A percentile compares a stretch with the other conserved stretches of the same genome.
Conservation (phyloP, 2,797 vertebrate species). For the Sphaeramia orbicularis region DNA sequence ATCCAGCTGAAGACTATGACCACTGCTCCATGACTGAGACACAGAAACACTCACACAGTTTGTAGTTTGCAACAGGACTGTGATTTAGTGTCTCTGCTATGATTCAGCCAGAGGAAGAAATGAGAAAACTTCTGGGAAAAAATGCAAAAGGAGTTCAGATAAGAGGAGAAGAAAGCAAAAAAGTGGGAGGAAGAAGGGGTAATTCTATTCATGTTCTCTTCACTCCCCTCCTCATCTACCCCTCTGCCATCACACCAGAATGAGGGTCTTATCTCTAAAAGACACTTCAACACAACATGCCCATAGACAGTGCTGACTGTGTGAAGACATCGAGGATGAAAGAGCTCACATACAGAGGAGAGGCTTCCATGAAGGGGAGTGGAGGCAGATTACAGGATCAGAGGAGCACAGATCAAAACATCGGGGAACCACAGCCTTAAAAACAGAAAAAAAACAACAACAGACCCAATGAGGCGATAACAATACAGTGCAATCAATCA, state of each 20-base stretch:
- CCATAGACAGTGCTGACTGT: slow-evolving; percentile 31
- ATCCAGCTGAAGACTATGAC: slow-evolving; percentile 18
- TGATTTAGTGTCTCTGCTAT: slow-evolving; percentile 27
- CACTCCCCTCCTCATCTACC: slow-evolving; percentile 49
- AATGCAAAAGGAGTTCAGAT: slow-evolving; percentile 44
- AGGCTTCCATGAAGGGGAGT: slow-evolving; percentile 53
- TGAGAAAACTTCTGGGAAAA: slow-evolving; percentile 24
- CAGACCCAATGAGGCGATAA: slow-evolving; percentile 40
- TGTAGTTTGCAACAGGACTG: slow-evolving; percentile 3
- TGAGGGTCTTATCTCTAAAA: slow-evolving; percentile 76
- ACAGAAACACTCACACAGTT: slow-evolving; percentile 44
- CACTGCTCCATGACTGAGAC: slow-evolving; percentile 5
- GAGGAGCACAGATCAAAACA: slow-evolving; percentile 58
- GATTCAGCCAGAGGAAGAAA: slow-evolving; percentile 28
- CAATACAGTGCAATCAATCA: slow-evolving; percentile 66
- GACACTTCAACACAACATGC: slow-evolving; percentile 71
- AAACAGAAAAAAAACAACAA: slow-evolving; percentile 41
- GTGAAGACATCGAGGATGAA: slow-evolving; percentile 69
- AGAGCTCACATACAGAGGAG: slow-evolving; percentile 52
- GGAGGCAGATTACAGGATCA: slow-evolving; percentile 69
- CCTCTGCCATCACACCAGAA: slow-evolving; percentile 49
- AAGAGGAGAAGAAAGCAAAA: slow-evolving; percentile 32
- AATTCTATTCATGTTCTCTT: slow-evolving; percentile 54
- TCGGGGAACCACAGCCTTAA: slow-evolving; percentile 33
- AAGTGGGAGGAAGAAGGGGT: slow-evolving; percentile 34